Conservation (phyloP, 2,888 invertebrate genomes). For the Tiliacea aurago region DNA sequence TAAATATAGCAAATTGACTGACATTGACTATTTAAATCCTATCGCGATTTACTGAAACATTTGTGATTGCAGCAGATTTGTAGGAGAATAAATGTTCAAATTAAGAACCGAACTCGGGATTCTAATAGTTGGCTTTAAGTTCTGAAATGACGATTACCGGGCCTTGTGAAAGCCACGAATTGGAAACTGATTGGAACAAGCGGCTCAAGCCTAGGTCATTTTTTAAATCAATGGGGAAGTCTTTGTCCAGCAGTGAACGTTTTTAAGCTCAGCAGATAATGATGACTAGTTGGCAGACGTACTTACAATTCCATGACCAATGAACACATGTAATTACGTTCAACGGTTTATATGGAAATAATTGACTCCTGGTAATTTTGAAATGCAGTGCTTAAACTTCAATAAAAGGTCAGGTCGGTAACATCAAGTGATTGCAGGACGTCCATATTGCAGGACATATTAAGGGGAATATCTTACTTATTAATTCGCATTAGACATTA, state of each 20-base stretch:
- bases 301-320: slow-evolving; percentile 8
- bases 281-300: not conserved
- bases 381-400: slow-evolving; percentile 15
- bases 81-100: no score
- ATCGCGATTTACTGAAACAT: not conserved
- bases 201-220: not conserved
- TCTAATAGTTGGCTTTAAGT: not conserved
- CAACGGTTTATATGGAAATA: slow-evolving; percentile 38
- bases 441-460: slow-evolving; percentile 40
- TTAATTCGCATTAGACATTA: slow-evolving; percentile 43
- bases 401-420: slow-evolving; percentile 41
- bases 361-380: slow-evolving; percentile 25
- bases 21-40: not conserved
- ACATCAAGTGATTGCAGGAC: slow-evolving; percentile 46
- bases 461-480: slow-evolving; percentile 49
- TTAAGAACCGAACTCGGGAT: not conserved
- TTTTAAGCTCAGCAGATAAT: not conserved
- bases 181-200: not conserved
- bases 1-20: not conserved
- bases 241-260: not conserved
- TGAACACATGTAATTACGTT: slow-evolving; percentile 9
- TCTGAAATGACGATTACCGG: not conserved
- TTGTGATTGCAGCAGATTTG: not conserved
- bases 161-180: not conserved
- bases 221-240: not conserved